These are phyloP conservation scores for Hemaris fuciformis DNA, from an alignment of 2,888 invertebrate species.

Conservation along the genomic window DNA sequence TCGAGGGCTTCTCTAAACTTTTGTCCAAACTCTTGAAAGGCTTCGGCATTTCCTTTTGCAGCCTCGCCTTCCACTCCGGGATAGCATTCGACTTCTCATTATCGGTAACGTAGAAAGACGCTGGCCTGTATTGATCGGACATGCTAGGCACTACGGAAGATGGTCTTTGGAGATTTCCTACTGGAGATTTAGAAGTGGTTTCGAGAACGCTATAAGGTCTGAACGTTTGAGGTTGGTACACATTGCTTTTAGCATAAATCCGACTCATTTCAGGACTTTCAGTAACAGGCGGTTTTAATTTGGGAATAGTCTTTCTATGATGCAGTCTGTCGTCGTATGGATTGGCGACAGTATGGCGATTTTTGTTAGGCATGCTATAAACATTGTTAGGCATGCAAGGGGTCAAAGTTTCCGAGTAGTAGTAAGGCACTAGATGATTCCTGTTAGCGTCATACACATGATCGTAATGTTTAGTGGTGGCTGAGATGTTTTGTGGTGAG, in stretches of 20 bases:
- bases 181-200: conserved; percentile 54
- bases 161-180: conserved; percentile 56
- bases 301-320: conserved; percentile 53
- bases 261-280: conserved; percentile 53
- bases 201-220: conserved; percentile 75
- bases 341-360: conserved; percentile 62
- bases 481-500: conserved; percentile 61
- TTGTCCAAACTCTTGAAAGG: conserved; percentile 59
- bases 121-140: conserved; percentile 70
- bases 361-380: conserved; percentile 60
- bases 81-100: conserved; percentile 57
- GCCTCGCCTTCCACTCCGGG: conserved; percentile 67
- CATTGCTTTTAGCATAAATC: conserved; percentile 49
- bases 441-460: conserved; percentile 81
- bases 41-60: conserved; percentile 64
- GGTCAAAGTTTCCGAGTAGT: conserved; percentile 72
- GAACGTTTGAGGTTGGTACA: conserved; percentile 53
- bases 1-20: conserved; percentile 59
- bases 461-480: conserved; percentile 64
- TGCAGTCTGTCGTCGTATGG: conserved; percentile 61
- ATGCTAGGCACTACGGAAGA: conserved; percentile 69
- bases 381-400: conserved; percentile 72
- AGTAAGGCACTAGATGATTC: conserved; percentile 76
- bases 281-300: conserved; percentile 45
- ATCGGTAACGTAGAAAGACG: conserved; percentile 64